Evolutionary conservation across 2,797 vertebrate genomes (phyloP).

Genomic region (Neomorphus geoffroyi): DNA sequence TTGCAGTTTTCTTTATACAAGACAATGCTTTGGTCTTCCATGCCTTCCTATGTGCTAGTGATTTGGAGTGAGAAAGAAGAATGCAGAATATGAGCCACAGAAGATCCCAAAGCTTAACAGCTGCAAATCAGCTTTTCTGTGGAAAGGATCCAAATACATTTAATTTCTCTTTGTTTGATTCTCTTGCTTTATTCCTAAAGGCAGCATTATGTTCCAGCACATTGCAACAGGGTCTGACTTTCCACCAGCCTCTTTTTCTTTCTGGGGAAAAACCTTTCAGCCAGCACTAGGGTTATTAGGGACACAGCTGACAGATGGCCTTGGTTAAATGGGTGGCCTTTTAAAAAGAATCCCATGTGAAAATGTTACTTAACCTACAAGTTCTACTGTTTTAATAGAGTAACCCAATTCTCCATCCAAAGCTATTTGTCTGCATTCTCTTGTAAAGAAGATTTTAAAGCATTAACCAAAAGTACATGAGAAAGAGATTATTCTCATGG

Average conservation of each 20-base stretch:
- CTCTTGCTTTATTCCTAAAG: not conserved
- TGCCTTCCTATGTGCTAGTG: not conserved
- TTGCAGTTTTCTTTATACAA: not conserved
- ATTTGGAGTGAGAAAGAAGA: not conserved
- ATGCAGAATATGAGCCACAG: not conserved
- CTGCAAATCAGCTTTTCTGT: constrained; percentile 38
- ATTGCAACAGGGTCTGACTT: constrained; percentile 35
- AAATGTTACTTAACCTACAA: constrained; percentile 73
- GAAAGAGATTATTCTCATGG: constrained; percentile 49
- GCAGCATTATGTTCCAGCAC: constrained; percentile 13
- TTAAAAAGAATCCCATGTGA: constrained; percentile 65
- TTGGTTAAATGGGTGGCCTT: constrained; percentile 51
- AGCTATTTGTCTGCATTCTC: constrained; percentile 63
- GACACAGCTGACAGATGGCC: constrained; percentile 54
- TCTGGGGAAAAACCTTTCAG: constrained; percentile 40
- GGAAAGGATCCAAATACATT: not conserved
- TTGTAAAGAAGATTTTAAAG: constrained; percentile 75
- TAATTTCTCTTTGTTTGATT: constrained; percentile 50
- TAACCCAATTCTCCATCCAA: constrained; percentile 53
- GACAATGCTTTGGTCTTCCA: not conserved
- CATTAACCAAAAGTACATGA: constrained; percentile 73
- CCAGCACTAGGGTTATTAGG: constrained; percentile 5
- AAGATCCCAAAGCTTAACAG: constrained; percentile 1
- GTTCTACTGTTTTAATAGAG: constrained; percentile 53
- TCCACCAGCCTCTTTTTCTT: constrained; percentile 39